phyloP scores from a whole-genome alignment of 2,113 vertebrate species.

The Podocnemis expansa region DNA sequence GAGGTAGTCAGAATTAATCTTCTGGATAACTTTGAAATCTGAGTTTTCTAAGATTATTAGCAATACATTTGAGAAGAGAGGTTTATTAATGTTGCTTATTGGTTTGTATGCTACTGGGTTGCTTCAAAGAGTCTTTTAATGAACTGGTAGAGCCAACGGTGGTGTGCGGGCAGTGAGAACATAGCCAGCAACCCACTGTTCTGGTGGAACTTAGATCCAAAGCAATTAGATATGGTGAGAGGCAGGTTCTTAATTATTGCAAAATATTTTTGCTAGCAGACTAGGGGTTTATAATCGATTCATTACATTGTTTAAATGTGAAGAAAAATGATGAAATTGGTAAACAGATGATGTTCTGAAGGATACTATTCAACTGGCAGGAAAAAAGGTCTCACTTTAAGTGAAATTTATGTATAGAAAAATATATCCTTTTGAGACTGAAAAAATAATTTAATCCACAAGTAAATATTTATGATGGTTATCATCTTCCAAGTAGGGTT shows the following conservation, averaged over 20 bases:
- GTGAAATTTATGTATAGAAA: background rate
- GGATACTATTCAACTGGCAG: background rate
- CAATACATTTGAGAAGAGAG: constrained; percentile 26
- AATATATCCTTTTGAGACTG: background rate
- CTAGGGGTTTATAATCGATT: background rate
- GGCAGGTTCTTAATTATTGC: background rate
- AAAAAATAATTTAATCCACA: background rate
- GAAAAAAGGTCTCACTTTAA: background rate
- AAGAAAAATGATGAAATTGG: background rate
- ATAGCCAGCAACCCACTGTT: background rate
- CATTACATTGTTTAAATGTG: background rate
- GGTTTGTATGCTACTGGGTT: constrained; percentile 55
- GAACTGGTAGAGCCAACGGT: background rate
- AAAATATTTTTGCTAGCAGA: background rate
- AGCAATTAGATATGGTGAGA: background rate
- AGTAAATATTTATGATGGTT: background rate
- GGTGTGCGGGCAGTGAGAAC: background rate
- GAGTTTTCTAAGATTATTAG: constrained; percentile 40
- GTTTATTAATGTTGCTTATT: constrained; percentile 6
- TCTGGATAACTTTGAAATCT: constrained; percentile 73
- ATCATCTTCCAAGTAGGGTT: background rate
- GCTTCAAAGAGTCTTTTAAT: constrained; percentile 21
- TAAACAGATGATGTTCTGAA: background rate
- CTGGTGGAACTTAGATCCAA: background rate
- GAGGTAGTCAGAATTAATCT: constrained; percentile 86